phyloP scores from a whole-genome alignment of 2,113 vertebrate species.

The Platysternon megacephalum region DNA sequence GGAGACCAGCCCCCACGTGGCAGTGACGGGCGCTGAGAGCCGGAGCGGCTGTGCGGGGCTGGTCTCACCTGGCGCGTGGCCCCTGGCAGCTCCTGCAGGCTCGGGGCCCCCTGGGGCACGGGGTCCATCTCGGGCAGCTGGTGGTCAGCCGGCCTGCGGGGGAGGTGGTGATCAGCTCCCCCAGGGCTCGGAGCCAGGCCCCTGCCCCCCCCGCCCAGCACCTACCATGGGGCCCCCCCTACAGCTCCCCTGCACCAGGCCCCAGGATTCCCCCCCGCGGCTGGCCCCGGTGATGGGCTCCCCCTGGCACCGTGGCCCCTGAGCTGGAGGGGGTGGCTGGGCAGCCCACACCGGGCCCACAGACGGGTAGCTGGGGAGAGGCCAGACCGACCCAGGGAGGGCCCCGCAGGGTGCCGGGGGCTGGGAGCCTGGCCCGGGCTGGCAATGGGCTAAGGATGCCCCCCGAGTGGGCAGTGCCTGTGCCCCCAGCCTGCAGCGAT shows the following conservation, averaged over 20 bases:
- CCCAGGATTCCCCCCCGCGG: not conserved
- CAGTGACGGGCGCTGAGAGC: constrained; percentile 4
- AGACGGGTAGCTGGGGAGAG: not conserved
- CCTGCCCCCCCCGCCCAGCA: not conserved
- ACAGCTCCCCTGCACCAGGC: not conserved
- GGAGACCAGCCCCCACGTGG: not conserved
- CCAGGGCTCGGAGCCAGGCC: no score
- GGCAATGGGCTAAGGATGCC: not conserved
- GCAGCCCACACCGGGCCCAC: not conserved
- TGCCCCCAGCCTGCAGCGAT: no score
- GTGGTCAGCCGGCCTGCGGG: not conserved
- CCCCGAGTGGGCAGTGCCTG: no score
- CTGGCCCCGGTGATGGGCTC: not conserved
- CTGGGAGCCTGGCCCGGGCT: not conserved
- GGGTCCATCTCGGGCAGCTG: not conserved
- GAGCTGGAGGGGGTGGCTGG: not conserved
- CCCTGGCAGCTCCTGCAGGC: constrained; percentile 25
- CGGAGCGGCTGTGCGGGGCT: no score
- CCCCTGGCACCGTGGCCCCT: not conserved
- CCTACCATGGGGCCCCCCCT: no score
- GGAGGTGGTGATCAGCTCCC: not conserved
- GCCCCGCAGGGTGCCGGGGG: not conserved
- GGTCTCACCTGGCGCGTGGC: constrained; percentile 32
- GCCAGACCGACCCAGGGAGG: not conserved
- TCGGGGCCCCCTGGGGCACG: not conserved